A percentile compares a stretch with the other conserved stretches of the same genome.
These are phyloP conservation scores for Cynopterus sphinx DNA, from an alignment of 2,797 vertebrate species.

Conservation along the genomic window DNA sequence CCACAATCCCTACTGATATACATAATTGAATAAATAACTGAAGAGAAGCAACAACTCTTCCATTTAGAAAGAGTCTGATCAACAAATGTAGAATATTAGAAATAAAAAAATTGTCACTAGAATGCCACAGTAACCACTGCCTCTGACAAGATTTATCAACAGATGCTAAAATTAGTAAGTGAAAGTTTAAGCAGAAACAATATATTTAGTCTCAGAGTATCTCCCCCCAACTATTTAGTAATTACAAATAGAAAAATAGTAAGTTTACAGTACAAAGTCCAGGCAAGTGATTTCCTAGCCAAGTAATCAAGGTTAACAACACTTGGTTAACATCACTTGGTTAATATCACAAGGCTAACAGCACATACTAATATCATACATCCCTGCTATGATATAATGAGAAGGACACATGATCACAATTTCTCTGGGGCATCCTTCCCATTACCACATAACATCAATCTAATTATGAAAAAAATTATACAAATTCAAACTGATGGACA, in stretches of 20 bases:
- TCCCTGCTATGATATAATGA: neutral
- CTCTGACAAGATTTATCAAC: neutral
- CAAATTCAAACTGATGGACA: neutral
- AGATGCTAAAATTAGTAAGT: neutral
- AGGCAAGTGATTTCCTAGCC: neutral
- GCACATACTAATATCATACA: neutral
- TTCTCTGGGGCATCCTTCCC: neutral
- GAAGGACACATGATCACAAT: neutral
- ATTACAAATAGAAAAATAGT: neutral
- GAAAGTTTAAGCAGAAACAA: neutral
- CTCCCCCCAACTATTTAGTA: neutral
- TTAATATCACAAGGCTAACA: neutral
- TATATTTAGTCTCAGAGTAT: neutral
- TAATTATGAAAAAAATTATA: neutral
- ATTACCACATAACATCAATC: neutral
- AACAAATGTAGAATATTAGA: too few relatives aligned
- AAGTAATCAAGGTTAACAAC: neutral
- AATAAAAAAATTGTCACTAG: too few relatives aligned
- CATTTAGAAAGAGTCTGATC: neutral
- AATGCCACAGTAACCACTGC: neutral
- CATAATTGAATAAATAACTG: neutral
- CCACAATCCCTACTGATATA: neutral
- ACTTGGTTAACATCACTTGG: neutral
- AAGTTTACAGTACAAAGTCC: neutral
- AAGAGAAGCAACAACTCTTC: neutral